Evolutionary conservation across 2,888 invertebrate genomes (phyloP).

Genomic region (Dasysyrphus tricinctus): DNA sequence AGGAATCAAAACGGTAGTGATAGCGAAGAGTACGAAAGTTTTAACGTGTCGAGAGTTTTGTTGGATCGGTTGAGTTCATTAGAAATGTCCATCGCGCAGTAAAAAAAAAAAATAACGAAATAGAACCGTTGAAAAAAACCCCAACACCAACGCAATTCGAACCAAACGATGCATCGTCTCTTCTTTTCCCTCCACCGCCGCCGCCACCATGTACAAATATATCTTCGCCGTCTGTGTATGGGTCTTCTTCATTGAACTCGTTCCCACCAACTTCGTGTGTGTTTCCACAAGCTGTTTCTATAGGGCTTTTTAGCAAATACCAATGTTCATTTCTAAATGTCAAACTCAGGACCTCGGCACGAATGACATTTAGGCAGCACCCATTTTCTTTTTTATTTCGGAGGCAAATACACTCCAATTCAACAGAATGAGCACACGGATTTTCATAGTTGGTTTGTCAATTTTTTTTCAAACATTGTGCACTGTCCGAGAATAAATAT

Average conservation of each 20-base stretch:
- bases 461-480: no score
- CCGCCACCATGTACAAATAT: neutral
- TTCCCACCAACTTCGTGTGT: constrained; percentile 1
- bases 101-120: neutral
- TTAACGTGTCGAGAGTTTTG: neutral
- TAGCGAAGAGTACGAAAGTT: constrained; percentile 1
- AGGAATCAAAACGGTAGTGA: constrained; percentile 2
- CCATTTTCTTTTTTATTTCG: no score
- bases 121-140: neutral
- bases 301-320: no score
- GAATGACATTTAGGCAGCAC: no score
- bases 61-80: neutral
- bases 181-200: neutral
- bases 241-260: neutral
- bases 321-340: no score
- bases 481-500: no score
- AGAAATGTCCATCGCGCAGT: neutral
- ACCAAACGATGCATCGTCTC: neutral
- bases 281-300: constrained; percentile 7
- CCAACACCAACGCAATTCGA: neutral
- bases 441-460: no score
- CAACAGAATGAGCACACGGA: no score
- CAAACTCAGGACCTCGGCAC: no score
- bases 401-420: no score
- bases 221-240: neutral